These are phyloP conservation scores for Donacobius atricapilla DNA, from an alignment of 2,113 vertebrate species.

Conservation along the genomic window DNA sequence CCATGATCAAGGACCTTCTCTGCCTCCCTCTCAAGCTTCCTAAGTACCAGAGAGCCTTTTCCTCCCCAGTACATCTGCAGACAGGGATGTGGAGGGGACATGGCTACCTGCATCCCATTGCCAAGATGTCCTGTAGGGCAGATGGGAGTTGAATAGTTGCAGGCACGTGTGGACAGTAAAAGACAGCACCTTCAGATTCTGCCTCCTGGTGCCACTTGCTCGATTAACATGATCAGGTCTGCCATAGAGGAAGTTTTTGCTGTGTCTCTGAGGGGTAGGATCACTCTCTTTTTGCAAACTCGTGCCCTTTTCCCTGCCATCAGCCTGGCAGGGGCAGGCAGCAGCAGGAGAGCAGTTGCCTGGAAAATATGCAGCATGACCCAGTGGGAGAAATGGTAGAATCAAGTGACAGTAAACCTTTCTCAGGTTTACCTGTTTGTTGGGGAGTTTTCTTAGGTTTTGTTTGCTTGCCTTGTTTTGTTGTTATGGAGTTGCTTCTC, in stretches of 20 bases:
- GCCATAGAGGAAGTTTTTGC: not conserved
- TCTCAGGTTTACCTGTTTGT: slow-evolving; percentile 15
- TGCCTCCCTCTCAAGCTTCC: not conserved
- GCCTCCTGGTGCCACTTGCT: not conserved
- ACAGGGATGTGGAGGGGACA: not conserved
- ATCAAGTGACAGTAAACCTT: slow-evolving; percentile 21
- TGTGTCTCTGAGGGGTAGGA: not conserved
- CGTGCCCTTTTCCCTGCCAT: not conserved
- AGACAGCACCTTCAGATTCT: not conserved
- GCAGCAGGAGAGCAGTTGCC: slow-evolving; percentile 1
- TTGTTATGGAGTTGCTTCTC: not conserved
- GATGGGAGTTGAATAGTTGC: fast-evolving
- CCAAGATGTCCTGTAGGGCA: not conserved
- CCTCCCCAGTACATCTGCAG: not conserved
- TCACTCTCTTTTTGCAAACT: not conserved
- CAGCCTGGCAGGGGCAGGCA: not conserved
- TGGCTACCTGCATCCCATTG: not conserved
- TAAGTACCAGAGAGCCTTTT: not conserved
- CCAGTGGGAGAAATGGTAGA: not conserved
- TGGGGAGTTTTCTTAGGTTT: not conserved
- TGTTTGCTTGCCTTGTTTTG: not conserved
- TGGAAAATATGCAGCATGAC: not conserved
- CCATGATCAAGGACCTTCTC: not conserved
- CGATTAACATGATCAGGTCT: not conserved
- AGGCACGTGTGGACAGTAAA: not conserved